Conservation (phyloP, 37 sponge, comb jelly and placozoan genomes). For the Haliclona indistincta region DNA sequence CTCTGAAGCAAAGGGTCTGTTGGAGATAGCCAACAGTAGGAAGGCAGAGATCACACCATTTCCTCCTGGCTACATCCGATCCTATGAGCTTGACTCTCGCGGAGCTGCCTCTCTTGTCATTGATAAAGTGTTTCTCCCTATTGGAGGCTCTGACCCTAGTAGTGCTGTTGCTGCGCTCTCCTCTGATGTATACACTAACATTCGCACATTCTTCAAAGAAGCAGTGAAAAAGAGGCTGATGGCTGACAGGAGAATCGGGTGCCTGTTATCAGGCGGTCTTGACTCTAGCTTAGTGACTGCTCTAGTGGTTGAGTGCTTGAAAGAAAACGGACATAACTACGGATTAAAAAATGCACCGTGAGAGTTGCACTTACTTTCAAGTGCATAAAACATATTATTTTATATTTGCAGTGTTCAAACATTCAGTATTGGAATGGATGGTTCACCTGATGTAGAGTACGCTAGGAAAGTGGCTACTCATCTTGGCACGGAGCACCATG, state of each 20-base stretch:
- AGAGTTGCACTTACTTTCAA: background rate
- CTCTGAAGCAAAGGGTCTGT: slow-evolving; percentile 62
- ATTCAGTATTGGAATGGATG: slow-evolving; percentile 77
- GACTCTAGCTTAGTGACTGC: slow-evolving; percentile 79
- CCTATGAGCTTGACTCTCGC: slow-evolving; percentile 12
- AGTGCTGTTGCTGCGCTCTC: background rate
- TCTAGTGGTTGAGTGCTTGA: slow-evolving; percentile 35
- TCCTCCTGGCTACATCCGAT: slow-evolving; percentile 38
- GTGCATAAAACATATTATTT: too few relatives aligned
- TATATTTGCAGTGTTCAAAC: slow-evolving; percentile 43
- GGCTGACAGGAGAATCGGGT: slow-evolving; percentile 54
- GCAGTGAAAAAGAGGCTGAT: slow-evolving; percentile 66
- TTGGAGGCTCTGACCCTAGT: slow-evolving; percentile 23
- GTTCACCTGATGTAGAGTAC: slow-evolving; percentile 46
- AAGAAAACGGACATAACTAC: slow-evolving; percentile 9
- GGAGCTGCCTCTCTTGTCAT: slow-evolving; percentile 10
- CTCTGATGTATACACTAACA: slow-evolving; percentile 8
- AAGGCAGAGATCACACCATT: slow-evolving; percentile 27
- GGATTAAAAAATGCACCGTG: background rate
- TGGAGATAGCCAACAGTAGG: slow-evolving; percentile 9
- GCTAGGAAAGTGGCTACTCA: slow-evolving; percentile 58
- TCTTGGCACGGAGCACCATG: slow-evolving; percentile 63
- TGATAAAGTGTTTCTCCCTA: background rate
- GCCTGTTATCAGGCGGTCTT: slow-evolving; percentile 68
- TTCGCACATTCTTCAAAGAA: slow-evolving; percentile 47